Evolutionary conservation across 2,888 invertebrate species (phyloP).

Genomic region (Caenorhabditis macrosperma): DNA sequence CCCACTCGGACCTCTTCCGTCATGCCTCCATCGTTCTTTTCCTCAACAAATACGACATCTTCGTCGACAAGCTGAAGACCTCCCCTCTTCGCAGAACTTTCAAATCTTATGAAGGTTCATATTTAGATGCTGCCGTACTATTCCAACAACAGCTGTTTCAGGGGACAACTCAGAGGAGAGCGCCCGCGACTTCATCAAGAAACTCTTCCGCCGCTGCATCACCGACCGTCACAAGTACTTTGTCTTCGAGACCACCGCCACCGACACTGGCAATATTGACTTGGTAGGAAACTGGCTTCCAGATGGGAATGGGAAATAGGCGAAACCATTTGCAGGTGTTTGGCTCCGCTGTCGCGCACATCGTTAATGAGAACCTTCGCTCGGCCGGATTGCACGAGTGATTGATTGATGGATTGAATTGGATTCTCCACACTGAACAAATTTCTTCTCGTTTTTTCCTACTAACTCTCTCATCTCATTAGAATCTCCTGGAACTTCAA

Average conservation of each 20-base stretch:
- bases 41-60: slow-evolving; percentile 79
- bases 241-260: slow-evolving; percentile 79
- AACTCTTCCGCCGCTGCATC: slow-evolving; percentile 79
- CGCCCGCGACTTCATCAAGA: slow-evolving; percentile 77
- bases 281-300: slow-evolving; percentile 29
- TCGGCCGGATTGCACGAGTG: slow-evolving; percentile 70
- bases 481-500: no score
- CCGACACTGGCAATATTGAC: slow-evolving; percentile 80
- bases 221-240: slow-evolving; percentile 73
- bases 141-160: slow-evolving; percentile 49
- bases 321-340: slow-evolving; percentile 63
- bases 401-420: slow-evolving; percentile 5
- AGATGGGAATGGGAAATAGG: neutral
- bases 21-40: slow-evolving; percentile 80
- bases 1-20: slow-evolving; percentile 80
- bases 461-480: neutral
- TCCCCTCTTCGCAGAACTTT: slow-evolving; percentile 76
- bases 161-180: slow-evolving; percentile 78
- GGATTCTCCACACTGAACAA: neutral
- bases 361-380: slow-evolving; percentile 69
- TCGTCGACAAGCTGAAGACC: slow-evolving; percentile 78
- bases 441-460: neutral
- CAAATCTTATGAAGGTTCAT: slow-evolving; percentile 72
- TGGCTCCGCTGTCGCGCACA: slow-evolving; percentile 70
- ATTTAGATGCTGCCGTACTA: no score